Evolutionary conservation across 1,140 invertebrate genomes (phyloP), one percentile per base, ranked within the genome.

Genomic region (Gryllus bimaculatus): DNA sequence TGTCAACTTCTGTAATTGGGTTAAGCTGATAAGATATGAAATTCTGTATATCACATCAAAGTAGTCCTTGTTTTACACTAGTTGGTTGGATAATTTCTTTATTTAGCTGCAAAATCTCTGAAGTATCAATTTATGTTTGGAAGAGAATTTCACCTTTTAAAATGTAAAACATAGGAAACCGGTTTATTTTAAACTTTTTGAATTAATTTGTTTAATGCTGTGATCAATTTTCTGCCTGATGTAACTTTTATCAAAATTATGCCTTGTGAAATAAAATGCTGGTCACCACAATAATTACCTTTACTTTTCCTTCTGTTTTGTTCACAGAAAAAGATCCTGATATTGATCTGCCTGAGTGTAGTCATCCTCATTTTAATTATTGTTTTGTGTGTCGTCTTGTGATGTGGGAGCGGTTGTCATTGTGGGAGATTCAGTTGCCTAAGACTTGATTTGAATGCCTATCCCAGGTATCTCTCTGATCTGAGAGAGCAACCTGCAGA

Each of bases 311-410:
- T 66, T 66, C 18, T 18, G 10, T 18, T 66, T 66, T 66, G 54
- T 66, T 66, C 54, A 66, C 54, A 66, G 54, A 66, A 66, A 66
- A 66, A 66, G 54, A 66, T 66, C 54, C 54, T 66, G 54, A 66
- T 66, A 66, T 13, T 66, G 10, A 13, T 66, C 10, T 66, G 54
- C 18, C 54, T 66, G 54, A 66, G 54, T 18, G 18, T 93, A 87
- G 89, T 89, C 86, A 85, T 92, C 89, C 88, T 92, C 87, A 90
- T 94, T 89, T 89, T 93, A 87, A 90, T 92, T 88, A 89, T 92
- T 85, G 87, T 93, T 87, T 89, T 93, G 85, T 88, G 89, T 81
- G 83, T 85, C 78, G 85, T 83, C 82, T 83, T 87, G 13, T 86
- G 81, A 84, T 74, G 8, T 76, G 75, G 47, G 18, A 66, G 18